A percentile compares a stretch with the other conserved stretches of the same genome.
phyloP scores from a whole-genome alignment of 2,113 vertebrate species.

The Callaeas wilsoni region DNA sequence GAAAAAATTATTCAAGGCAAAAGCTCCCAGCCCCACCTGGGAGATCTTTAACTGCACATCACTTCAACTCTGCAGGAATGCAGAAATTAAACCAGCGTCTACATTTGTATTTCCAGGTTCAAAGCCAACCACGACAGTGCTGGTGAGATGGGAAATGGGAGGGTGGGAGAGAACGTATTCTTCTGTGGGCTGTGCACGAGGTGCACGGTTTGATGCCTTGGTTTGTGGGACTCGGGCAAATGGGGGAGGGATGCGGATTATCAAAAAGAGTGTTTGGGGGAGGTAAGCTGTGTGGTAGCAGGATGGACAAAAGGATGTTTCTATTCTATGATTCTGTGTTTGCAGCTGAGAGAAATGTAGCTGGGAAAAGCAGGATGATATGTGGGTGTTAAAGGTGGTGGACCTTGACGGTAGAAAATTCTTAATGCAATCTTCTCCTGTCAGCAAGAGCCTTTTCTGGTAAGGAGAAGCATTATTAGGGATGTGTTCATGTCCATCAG shows the following conservation, averaged over 20 bases:
- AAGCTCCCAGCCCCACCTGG: neutral
- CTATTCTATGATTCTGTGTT: neutral
- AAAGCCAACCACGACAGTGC: neutral
- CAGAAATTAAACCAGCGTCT: neutral
- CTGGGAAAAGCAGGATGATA: neutral
- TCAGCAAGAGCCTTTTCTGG: neutral
- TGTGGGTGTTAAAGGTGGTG: neutral
- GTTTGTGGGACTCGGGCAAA: neutral
- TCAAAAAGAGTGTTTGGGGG: fast-evolving
- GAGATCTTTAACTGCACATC: no score
- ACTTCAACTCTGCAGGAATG: neutral
- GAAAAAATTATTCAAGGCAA: neutral
- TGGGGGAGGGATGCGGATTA: fast-evolving
- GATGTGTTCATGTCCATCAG: neutral
- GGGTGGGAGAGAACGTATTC: neutral
- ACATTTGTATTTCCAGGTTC: neutral
- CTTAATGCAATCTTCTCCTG: neutral
- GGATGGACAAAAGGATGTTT: neutral
- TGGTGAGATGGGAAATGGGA: neutral
- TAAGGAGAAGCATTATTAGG: neutral
- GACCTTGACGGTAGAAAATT: neutral
- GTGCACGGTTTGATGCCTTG: neutral
- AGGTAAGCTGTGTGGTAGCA: neutral
- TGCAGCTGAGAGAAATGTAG: neutral
- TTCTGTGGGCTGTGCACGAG: neutral